phyloP scores from a whole-genome alignment of 2,113 vertebrate species.

The Zapornia atra region DNA sequence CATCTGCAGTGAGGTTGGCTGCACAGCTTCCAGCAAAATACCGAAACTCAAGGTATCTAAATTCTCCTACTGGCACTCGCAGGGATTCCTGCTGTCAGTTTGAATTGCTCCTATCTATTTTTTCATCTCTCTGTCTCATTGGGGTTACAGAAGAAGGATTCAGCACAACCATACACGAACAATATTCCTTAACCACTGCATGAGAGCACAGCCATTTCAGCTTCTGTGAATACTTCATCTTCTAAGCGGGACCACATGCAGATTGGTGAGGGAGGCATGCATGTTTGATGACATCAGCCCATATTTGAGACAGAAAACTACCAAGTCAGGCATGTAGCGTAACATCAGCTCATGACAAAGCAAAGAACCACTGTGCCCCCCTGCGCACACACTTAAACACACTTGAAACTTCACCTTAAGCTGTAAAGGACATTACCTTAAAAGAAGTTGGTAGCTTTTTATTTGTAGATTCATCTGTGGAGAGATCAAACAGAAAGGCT shows the following conservation, averaged over 20 bases:
- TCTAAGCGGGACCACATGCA: background rate
- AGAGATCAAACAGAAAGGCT: background rate
- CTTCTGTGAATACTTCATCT: background rate
- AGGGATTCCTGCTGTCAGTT: background rate
- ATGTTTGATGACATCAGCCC: background rate
- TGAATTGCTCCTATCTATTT: background rate
- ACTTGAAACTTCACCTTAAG: background rate
- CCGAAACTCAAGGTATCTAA: accelerated
- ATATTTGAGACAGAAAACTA: background rate
- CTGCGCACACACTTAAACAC: background rate
- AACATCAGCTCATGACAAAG: background rate
- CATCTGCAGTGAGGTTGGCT: background rate
- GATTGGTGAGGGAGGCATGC: background rate
- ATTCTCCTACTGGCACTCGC: background rate
- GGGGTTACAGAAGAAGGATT: too few relatives aligned
- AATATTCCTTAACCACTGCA: background rate
- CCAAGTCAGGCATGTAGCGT: background rate
- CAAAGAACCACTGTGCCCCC: background rate
- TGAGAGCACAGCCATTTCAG: background rate
- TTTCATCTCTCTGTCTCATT: background rate
- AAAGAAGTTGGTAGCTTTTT: conserved; percentile 82
- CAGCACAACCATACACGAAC: accelerated
- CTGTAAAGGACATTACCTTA: conserved; percentile 64
- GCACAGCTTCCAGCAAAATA: background rate
- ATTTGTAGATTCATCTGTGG: conserved; percentile 84